Evolutionary conservation across 2,113 vertebrate genomes (phyloP), one percentile per base, ranked within the genome.

Genomic region (Dendrocopos noguchii): DNA sequence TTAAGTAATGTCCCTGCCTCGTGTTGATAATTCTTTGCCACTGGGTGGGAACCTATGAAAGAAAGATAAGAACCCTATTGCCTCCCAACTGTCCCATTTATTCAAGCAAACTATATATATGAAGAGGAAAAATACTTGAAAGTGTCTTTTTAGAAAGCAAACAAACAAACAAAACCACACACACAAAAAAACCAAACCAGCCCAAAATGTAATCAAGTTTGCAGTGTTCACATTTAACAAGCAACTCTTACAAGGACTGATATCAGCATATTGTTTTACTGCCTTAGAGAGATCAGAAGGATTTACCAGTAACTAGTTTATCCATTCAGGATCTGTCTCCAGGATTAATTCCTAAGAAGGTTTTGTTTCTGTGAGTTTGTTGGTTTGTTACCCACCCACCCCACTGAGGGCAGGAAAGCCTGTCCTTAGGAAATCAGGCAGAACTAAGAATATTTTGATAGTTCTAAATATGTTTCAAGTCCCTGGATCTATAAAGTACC

Each of bases 21-120:
- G 68, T 91, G 84, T 42, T 96, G 90, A 72, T 82, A 91, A 87
- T 89, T 90, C 34, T 75, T 94, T 82, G 59, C 93, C 94, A 95
- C 85, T 91, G 93, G 95, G 81, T 20, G 33, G 91, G 87, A 96
- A 91, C 52, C 65, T 95, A 84, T 65, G 65, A 94, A 96, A 96
- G 25, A 79, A 76, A 80, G 72, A 73, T 95, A 75, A 80, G 19
- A 46, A 47, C 4, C 2, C 42, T 56, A 27, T 57, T 50, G 77
- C 75, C 66, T 66, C 84, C 86, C 42, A 70, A 33, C 20, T 60
- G 22, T 25, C 16, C 16, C 14, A n/a, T 79, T 79, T 83, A 74
- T 50, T 53, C n/a, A 65, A 76, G 21, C 10, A 73, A 89, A 36
- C 33, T 27, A 33, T 13, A 70, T 13, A 33, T 42, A 53, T 22